Conservation (phyloP, 1,140 invertebrate species). For the Eriocheir sinensis region DNA sequence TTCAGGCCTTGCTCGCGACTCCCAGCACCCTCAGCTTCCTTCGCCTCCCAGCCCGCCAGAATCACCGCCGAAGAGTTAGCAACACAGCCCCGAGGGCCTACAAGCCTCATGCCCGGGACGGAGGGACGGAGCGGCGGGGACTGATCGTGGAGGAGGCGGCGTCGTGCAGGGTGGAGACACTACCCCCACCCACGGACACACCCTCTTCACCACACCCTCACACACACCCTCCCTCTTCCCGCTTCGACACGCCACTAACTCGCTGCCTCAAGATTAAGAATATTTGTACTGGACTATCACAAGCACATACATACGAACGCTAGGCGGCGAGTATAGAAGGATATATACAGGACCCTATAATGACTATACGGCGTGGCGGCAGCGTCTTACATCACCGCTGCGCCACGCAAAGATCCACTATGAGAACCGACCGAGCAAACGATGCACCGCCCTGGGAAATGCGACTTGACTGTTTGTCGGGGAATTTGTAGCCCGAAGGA, state of each 20-base stretch:
- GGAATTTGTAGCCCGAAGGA: background rate
- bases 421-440: too few species aligned
- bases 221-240: background rate
- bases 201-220: background rate
- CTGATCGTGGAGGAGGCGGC: background rate
- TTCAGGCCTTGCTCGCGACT: background rate
- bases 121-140: background rate
- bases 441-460: too few species aligned
- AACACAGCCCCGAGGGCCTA: too few species aligned
- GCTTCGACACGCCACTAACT: background rate
- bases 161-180: background rate
- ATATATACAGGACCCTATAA: conserved; percentile 17
- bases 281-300: conserved; percentile 74
- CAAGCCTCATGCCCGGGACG: background rate
- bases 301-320: conserved; percentile 60
- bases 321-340: conserved; percentile 19
- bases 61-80: background rate
- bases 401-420: too few species aligned
- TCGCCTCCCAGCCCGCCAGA: background rate
- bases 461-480: background rate
- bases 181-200: background rate
- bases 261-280: conserved; percentile 45
- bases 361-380: background rate
- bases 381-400: background rate
- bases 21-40: background rate